Percentiles rank a stretch among this genome's conserved stretches.
These are phyloP conservation scores for Polietes domitor DNA, from an alignment of 2,888 invertebrate species.

Conservation along the genomic window DNA sequence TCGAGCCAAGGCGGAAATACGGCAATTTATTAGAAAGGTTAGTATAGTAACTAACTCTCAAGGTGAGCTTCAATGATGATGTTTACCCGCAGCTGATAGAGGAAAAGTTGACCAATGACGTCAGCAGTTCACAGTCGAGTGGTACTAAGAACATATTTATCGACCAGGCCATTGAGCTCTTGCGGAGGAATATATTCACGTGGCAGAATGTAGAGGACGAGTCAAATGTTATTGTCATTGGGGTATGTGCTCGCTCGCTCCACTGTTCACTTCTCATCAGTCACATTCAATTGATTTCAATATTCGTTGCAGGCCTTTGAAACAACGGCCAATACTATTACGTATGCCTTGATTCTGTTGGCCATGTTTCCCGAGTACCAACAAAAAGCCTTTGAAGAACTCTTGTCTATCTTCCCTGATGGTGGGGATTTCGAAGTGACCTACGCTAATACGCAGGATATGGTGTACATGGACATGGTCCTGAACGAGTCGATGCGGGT, in stretches of 20 bases:
- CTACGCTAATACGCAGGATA: conserved; percentile 74
- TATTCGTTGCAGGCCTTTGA: conserved; percentile 75
- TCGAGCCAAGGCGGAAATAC: conserved; percentile 72
- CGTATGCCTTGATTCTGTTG: conserved; percentile 73
- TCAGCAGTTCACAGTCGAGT: background rate
- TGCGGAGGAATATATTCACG: conserved; percentile 72
- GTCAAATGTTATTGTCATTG: conserved; percentile 77
- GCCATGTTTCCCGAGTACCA: conserved; percentile 78
- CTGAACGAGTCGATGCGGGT: conserved; percentile 78
- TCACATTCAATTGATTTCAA: background rate
- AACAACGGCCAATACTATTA: conserved; percentile 77
- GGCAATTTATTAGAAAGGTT: conserved; percentile 74
- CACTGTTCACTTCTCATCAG: too few relatives aligned
- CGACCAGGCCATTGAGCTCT: conserved; percentile 74
- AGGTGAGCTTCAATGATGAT: background rate
- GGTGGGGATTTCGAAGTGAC: conserved; percentile 72
- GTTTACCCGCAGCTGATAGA: conserved; percentile 52
- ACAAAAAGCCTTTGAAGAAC: conserved; percentile 75
- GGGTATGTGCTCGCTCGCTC: conserved; percentile 64
- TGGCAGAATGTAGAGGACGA: conserved; percentile 76
- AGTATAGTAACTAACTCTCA: conserved; percentile 38
- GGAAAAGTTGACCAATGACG: conserved; percentile 34
- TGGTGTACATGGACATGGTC: conserved; percentile 77
- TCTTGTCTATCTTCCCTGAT: conserved; percentile 71
- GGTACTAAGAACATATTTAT: conserved; percentile 67